Base-by-base conservation (phyloP, 2,888 invertebrate species). In the Heliconius cydno region DNA sequence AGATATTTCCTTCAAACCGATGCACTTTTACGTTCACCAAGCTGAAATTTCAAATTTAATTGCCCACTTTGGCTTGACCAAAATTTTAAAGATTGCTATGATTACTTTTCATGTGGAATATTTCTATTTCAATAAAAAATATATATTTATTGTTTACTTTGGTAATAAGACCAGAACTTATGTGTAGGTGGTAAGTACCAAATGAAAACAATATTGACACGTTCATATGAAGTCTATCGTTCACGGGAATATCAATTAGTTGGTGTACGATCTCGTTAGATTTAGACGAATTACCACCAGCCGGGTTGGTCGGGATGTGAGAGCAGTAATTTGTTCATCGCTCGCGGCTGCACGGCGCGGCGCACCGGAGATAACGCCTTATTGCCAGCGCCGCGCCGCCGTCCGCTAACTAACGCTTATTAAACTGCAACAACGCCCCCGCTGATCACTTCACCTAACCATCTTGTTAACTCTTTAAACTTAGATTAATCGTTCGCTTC, bases 401-500 rank as follows among this genome's bases (percentile, higher is more conserved):
- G 86, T 87, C 86, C 90, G 91, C 92, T 91, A 92, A 94, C 94
- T 92, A 94, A 92, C 92, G 93, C 92, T 94, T 94, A 95, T 95
- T 94, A 95, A 95, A 95, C 93, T 94, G 92, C 90, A 92, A 93
- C 94, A 93, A 90, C 92, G 93, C 90, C 89, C 88, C 89, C 90
- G 92, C 92, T 93, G 94, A 94, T 94, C 94, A 94, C 94, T 94
- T 94, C 93, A 92, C 92, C 82, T 80, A 75, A 79, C 80, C 93
- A 91, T 92, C 92, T 93, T 93, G 94, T 93, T 94, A 92, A 91
- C 92, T 91, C 91, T 92, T 91, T 92, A 93, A 94, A 95, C 92
- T 94, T 93, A 94, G 92, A 94, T 94, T 95, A 94, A 94, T 94
- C 92, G 94, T 89, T 91, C 84, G 90, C 88, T 86, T 86, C 88